These are phyloP conservation scores for Mythimna impura DNA, from an alignment of 2,888 invertebrate genomes.

Conservation along the genomic window DNA sequence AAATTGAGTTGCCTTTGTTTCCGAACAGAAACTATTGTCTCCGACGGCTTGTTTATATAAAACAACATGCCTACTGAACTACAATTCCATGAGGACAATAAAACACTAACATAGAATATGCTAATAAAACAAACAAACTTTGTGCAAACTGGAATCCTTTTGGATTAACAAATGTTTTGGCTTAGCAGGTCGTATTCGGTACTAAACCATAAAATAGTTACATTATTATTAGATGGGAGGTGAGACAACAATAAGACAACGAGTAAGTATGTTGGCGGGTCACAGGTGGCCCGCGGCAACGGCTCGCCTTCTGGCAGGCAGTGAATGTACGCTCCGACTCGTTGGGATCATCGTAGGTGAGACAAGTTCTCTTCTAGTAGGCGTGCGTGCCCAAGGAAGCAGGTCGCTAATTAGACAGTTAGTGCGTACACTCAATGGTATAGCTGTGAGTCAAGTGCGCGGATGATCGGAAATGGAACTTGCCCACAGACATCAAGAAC, in stretches of 20 bases:
- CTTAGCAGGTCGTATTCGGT: not conserved
- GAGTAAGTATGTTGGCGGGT: slow-evolving; percentile 26
- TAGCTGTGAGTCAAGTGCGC: no score
- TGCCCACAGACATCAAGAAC: not conserved
- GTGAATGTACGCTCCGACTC: slow-evolving; percentile 1
- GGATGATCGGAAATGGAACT: not conserved
- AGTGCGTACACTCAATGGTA: no score
- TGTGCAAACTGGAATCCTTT: not conserved
- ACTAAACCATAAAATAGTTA: not conserved
- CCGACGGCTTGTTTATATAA: slow-evolving; percentile 32
- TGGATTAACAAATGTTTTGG: slow-evolving; percentile 9
- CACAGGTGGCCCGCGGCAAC: slow-evolving; percentile 22
- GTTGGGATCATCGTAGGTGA: not conserved
- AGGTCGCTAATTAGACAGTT: no score
- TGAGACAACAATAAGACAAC: slow-evolving; percentile 29
- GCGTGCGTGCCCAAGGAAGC: not conserved
- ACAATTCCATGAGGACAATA: slow-evolving; percentile 39
- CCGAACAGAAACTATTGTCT: slow-evolving; percentile 41
- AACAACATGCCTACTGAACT: slow-evolving; percentile 4
- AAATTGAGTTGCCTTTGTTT: slow-evolving; percentile 56
- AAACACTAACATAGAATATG: slow-evolving; percentile 26
- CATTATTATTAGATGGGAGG: not conserved
- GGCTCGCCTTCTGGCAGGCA: slow-evolving; percentile 4
- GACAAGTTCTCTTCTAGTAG: not conserved
- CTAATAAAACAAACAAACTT: slow-evolving; percentile 13